Percentiles rank a stretch among this genome's conserved stretches.
phyloP scores from a whole-genome alignment of 2,888 invertebrate genomes.

The Seira ritae region DNA sequence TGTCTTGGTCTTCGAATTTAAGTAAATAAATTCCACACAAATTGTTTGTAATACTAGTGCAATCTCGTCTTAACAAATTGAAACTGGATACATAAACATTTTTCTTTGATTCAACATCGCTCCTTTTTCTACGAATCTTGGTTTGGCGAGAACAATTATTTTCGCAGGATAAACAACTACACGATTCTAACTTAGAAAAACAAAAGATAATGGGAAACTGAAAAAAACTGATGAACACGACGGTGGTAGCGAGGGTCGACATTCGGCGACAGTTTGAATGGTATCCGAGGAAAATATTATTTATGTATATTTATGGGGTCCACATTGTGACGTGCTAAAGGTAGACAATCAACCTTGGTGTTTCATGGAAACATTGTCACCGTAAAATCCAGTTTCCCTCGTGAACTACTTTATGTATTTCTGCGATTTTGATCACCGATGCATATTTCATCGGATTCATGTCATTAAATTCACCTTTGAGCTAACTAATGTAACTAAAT shows the following conservation, averaged over 20 bases:
- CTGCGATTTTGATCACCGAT: too few relatives aligned
- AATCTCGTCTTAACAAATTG: slow-evolving; percentile 21
- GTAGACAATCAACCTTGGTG: too few relatives aligned
- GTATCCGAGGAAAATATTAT: too few relatives aligned
- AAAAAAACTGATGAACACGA: slow-evolving; percentile 70
- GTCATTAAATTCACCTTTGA: too few relatives aligned
- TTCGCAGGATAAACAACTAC: slow-evolving; percentile 33
- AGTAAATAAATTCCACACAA: slow-evolving; percentile 11
- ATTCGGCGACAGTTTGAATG: slow-evolving; percentile 64
- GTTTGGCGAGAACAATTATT: neutral
- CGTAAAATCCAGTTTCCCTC: too few relatives aligned
- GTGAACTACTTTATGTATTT: too few relatives aligned
- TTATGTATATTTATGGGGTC: too few relatives aligned
- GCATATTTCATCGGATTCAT: too few relatives aligned
- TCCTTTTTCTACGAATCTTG: neutral
- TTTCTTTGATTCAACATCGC: neutral
- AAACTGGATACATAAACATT: slow-evolving; percentile 19
- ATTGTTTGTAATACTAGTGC: neutral
- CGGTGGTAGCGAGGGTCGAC: slow-evolving; percentile 63
- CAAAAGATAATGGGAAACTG: slow-evolving; percentile 65
- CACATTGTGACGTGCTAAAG: too few relatives aligned
- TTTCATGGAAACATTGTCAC: too few relatives aligned
- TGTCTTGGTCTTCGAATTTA: too few relatives aligned
- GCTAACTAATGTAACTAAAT: too few relatives aligned
- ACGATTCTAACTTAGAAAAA: slow-evolving; percentile 40